Conservation (phyloP, 2,797 vertebrate species). For the Coracias cyanogaster region DNA sequence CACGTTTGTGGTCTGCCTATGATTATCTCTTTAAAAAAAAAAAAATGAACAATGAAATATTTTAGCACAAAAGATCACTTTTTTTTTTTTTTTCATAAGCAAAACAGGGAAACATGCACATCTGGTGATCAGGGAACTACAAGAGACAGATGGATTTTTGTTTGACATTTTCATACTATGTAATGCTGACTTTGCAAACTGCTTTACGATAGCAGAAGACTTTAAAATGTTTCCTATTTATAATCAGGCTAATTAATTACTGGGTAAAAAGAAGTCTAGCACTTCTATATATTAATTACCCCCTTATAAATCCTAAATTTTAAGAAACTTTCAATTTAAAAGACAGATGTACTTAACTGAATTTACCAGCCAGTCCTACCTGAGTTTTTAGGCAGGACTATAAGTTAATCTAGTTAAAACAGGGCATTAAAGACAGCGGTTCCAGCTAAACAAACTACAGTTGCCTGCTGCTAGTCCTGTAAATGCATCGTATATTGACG, state of each 20-base stretch:
- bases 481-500: background rate
- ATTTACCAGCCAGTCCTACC: background rate
- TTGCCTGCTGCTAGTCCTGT: background rate
- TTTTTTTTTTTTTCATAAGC: background rate
- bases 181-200: background rate
- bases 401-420: background rate
- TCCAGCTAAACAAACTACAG: background rate
- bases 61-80: background rate
- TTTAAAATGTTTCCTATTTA: background rate
- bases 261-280: background rate
- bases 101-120: background rate
- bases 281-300: background rate
- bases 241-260: background rate
- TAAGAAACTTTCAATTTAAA: background rate
- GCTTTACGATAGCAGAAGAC: background rate
- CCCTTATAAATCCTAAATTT: background rate
- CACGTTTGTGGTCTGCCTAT: background rate
- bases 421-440: background rate
- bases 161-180: background rate
- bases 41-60: background rate
- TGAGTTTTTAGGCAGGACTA: background rate
- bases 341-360: background rate
- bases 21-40: background rate
- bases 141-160: background rate
- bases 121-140: background rate